phyloP scores from a whole-genome alignment of 2,888 invertebrate species.

The Dolomedes plantarius region DNA sequence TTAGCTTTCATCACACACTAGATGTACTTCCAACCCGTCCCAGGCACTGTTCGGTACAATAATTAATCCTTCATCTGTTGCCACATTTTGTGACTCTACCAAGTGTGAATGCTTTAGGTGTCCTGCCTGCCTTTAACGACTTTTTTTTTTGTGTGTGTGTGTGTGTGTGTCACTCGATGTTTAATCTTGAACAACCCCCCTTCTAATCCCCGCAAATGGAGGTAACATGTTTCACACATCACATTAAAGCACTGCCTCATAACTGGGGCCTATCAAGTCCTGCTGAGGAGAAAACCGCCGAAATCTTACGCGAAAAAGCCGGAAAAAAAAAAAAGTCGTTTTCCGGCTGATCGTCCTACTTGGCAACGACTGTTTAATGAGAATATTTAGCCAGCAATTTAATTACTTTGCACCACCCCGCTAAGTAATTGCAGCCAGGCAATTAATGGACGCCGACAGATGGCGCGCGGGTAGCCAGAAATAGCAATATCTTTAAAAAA shows the following conservation, averaged over 20 bases:
- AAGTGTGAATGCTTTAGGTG: too few relatives aligned
- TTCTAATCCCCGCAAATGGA: not conserved
- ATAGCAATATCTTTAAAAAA: not conserved
- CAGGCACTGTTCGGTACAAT: too few relatives aligned
- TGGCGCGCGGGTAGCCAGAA: constrained; percentile 12
- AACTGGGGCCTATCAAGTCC: not conserved
- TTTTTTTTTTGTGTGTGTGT: too few relatives aligned
- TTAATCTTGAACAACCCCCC: not conserved
- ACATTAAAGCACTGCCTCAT: not conserved
- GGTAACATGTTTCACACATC: not conserved
- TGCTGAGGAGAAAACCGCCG: not conserved
- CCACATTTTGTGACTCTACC: too few relatives aligned
- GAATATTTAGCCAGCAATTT: constrained; percentile 65
- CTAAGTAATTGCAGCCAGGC: constrained; percentile 32
- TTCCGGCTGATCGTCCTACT: constrained; percentile 23
- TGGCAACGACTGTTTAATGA: constrained; percentile 65
- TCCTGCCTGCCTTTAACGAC: too few relatives aligned
- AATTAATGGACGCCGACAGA: constrained; percentile 43
- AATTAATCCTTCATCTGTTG: too few relatives aligned
- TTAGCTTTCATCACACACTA: too few relatives aligned
- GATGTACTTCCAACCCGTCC: too few relatives aligned
- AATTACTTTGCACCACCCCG: constrained; percentile 43
- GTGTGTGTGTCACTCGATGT: too few relatives aligned
- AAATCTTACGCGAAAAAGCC: not conserved
- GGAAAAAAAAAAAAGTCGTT: not conserved